These are phyloP conservation scores for Amblyornis subalaris DNA, from an alignment of 2,113 vertebrate species.

Conservation along the genomic window DNA sequence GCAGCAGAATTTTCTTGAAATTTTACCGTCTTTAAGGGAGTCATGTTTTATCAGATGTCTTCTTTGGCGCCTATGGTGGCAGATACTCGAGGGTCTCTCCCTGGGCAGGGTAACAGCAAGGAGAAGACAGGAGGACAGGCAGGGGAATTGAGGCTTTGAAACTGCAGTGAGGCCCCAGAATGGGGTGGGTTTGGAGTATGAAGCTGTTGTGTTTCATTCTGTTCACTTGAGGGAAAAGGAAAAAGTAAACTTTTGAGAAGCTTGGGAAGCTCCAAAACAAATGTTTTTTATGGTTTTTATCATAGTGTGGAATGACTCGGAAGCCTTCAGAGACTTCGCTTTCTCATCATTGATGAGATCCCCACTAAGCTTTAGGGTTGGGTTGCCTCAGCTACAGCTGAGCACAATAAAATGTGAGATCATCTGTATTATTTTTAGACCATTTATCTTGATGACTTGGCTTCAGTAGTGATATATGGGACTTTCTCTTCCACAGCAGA, in stretches of 20 bases:
- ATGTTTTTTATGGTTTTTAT: background rate
- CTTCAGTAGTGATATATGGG: conserved; percentile 33
- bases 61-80: background rate
- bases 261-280: background rate
- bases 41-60: background rate
- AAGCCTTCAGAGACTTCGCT: background rate
- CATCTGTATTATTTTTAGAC: conserved; percentile 10
- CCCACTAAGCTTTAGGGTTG: background rate
- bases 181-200: background rate
- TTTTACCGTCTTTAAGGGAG: background rate
- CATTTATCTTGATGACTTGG: conserved; percentile 16
- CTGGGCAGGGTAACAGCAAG: background rate
- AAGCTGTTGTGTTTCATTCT: background rate
- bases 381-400: background rate
- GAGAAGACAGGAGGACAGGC: background rate
- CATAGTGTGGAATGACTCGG: background rate
- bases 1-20: background rate
- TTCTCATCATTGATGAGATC: background rate
- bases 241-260: background rate
- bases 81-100: background rate
- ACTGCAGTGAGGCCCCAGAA: background rate
- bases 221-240: background rate
- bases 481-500: background rate
- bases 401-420: background rate
- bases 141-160: background rate